Conservation (phyloP, 2,797 vertebrate genomes). For the Sebastes steindachneri region DNA sequence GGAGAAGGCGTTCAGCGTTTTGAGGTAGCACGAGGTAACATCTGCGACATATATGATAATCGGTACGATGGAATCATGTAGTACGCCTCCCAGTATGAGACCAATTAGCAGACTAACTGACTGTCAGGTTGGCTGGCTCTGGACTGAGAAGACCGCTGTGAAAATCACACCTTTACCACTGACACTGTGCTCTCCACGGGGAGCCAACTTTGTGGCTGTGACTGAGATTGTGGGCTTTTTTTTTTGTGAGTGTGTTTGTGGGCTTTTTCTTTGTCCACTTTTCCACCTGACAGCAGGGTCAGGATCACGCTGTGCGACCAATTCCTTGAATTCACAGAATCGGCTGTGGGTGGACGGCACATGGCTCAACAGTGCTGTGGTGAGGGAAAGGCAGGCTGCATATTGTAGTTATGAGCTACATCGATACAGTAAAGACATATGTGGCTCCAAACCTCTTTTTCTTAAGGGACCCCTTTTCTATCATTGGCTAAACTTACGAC, state of each 20-base stretch:
- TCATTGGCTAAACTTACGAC: rapidly evolving
- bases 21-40: conserved; percentile 1
- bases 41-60: conserved; percentile 49
- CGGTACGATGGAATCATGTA: conserved; percentile 23
- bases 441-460: too few relatives aligned
- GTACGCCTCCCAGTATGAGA: conserved; percentile 62
- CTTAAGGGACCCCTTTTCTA: too few relatives aligned
- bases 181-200: conserved; percentile 59
- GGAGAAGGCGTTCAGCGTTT: neutral
- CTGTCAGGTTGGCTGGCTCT: conserved; percentile 64
- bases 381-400: neutral
- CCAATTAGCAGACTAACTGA: conserved; percentile 76
- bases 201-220: conserved; percentile 40
- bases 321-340: conserved; percentile 44
- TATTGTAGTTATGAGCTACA: neutral
- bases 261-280: conserved; percentile 40
- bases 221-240: conserved; percentile 34
- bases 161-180: conserved; percentile 76
- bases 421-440: neutral
- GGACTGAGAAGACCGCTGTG: conserved; percentile 60
- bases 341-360: conserved; percentile 22
- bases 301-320: conserved; percentile 42
- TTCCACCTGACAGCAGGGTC: conserved; percentile 57
- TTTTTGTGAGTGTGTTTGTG: neutral
- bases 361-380: conserved; percentile 1